These are phyloP conservation scores for Alentia gelatinosa DNA, from an alignment of 2,888 invertebrate genomes.

Conservation along the genomic window DNA sequence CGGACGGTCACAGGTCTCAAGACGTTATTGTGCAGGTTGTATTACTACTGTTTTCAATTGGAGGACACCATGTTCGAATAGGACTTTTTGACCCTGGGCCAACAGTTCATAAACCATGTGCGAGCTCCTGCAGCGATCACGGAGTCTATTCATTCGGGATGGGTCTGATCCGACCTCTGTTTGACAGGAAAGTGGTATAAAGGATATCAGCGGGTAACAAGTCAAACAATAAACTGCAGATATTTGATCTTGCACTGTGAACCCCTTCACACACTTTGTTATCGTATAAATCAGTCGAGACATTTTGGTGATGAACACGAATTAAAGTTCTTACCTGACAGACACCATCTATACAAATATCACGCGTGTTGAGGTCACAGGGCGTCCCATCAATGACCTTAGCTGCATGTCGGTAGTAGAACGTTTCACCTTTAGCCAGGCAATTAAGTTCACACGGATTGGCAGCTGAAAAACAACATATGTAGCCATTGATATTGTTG, in stretches of 20 bases:
- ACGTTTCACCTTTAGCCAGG: slow-evolving; percentile 93
- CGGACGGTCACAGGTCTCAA: neutral
- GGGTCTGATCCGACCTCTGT: neutral
- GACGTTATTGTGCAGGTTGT: too few species aligned
- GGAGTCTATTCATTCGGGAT: neutral
- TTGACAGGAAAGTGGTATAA: neutral
- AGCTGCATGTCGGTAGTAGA: slow-evolving; percentile 92
- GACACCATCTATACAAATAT: slow-evolving; percentile 52
- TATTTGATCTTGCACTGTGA: neutral
- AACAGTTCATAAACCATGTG: too few species aligned
- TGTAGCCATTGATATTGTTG: neutral
- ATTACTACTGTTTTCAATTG: too few species aligned
- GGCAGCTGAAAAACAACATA: neutral
- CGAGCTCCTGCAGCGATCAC: neutral
- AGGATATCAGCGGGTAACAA: neutral
- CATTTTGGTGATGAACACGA: too few species aligned
- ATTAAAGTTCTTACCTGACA: slow-evolving; percentile 55
- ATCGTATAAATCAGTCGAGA: neutral
- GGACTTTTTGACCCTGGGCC: too few species aligned
- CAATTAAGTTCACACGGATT: slow-evolving; percentile 97
- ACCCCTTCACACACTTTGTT: neutral
- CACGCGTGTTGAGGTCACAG: slow-evolving; percentile 1
- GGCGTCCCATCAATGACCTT: slow-evolving; percentile 89
- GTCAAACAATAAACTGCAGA: neutral
- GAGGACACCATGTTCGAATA: too few species aligned